phyloP scores from a whole-genome alignment of 2,888 invertebrate species.

The Orthosia incerta region DNA sequence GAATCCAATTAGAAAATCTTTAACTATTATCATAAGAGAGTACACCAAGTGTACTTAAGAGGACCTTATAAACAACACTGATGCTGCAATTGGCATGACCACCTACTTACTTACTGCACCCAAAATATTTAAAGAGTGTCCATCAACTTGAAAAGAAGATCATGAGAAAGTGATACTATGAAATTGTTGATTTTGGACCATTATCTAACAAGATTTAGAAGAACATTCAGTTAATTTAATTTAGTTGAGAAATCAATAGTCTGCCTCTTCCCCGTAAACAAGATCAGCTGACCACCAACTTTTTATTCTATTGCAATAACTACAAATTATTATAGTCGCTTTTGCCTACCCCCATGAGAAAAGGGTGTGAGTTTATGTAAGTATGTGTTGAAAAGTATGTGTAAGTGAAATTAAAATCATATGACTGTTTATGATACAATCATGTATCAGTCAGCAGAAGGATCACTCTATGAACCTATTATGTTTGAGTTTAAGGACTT shows the following conservation, averaged over 20 bases:
- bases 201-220: background rate
- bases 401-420: conserved; percentile 6
- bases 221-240: background rate
- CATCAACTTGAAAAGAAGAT: too few species aligned
- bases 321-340: background rate
- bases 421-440: conserved; percentile 13
- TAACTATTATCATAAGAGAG: background rate
- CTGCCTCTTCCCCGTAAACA: background rate
- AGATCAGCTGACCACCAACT: conserved; percentile 19
- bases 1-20: background rate
- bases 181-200: background rate
- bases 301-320: background rate
- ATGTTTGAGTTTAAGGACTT: background rate
- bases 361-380: too few species aligned
- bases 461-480: background rate
- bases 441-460: background rate
- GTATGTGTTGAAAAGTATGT: background rate
- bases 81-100: too few species aligned
- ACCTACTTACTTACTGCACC: too few species aligned
- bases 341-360: too few species aligned
- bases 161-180: background rate
- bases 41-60: too few species aligned
- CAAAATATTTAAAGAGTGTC: too few species aligned
- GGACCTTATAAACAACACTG: too few species aligned
- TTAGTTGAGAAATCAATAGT: background rate